A percentile compares a stretch with the other conserved stretches of the same genome.
Evolutionary conservation across 2,113 vertebrate genomes (phyloP).

Genomic region (Hydrolagus affinis): DNA sequence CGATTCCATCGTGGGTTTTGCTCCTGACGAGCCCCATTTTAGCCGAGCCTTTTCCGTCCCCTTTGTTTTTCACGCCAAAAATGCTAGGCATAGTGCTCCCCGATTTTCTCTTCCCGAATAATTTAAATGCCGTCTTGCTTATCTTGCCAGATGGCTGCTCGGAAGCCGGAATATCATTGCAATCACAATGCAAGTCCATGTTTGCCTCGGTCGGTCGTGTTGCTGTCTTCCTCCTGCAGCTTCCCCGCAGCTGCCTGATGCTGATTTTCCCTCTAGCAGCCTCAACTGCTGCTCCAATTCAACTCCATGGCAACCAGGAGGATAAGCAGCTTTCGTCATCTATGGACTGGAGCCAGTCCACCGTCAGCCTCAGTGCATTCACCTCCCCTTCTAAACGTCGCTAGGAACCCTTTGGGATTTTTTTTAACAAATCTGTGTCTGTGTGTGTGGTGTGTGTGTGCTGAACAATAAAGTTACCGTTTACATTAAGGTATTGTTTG

Average conservation of each 20-base stretch:
- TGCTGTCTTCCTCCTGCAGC: constrained; percentile 55
- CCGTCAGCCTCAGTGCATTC: constrained; percentile 59
- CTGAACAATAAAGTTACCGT: not conserved
- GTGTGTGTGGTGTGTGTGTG: constrained; percentile 27
- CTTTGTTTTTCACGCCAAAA: constrained; percentile 79
- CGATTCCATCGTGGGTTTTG: constrained; percentile 71
- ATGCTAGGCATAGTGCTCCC: constrained; percentile 80
- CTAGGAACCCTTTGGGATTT: constrained; percentile 32
- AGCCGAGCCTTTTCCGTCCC: constrained; percentile 58
- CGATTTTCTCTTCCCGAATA: constrained; percentile 83
- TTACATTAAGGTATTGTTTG: not conserved
- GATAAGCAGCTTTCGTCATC: constrained; percentile 78
- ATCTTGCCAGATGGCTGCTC: constrained; percentile 79
- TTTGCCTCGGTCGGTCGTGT: constrained; percentile 55
- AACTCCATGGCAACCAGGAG: constrained; percentile 84
- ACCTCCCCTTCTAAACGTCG: constrained; percentile 43
- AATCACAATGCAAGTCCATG: constrained; percentile 87
- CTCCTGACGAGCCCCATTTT: constrained; percentile 68
- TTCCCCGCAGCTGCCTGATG: constrained; percentile 58
- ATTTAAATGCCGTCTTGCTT: constrained; percentile 89
- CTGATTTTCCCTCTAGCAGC: constrained; percentile 66
- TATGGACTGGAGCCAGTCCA: constrained; percentile 69
- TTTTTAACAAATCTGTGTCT: constrained; percentile 39
- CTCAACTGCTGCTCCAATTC: constrained; percentile 60
- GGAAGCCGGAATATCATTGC: constrained; percentile 65